Evolutionary conservation across 2,113 vertebrate species (phyloP).

Genomic region (Rhabdomys dilectus): DNA sequence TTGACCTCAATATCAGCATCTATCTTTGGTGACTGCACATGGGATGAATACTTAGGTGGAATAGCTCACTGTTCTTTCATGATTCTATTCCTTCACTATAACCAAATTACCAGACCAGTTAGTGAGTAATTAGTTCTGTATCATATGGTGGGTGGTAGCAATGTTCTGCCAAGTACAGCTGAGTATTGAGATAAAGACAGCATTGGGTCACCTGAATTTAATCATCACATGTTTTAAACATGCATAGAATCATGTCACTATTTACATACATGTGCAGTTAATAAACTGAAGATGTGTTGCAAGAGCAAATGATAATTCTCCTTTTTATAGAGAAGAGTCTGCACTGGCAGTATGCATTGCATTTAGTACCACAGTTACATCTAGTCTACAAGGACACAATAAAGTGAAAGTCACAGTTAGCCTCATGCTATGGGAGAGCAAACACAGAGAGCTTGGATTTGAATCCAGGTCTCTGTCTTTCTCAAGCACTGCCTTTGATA

Average conservation of each 20-base stretch:
- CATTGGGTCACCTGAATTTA: neutral
- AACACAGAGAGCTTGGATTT: neutral
- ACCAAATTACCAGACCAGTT: neutral
- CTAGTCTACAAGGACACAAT: neutral
- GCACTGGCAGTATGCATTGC: neutral
- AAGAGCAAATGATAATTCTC: neutral
- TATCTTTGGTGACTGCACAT: too few species aligned
- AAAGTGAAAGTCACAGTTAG: neutral
- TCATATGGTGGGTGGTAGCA: neutral
- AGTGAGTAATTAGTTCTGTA: neutral
- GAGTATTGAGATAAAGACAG: neutral
- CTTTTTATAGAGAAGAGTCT: neutral
- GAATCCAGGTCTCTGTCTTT: neutral
- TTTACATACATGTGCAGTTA: neutral
- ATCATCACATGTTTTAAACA: neutral
- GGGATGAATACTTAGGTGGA: too few species aligned
- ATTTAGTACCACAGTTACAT: neutral
- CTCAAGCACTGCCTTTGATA: neutral
- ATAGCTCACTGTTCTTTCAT: neutral
- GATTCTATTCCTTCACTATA: neutral
- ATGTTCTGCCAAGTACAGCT: neutral
- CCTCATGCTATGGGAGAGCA: neutral
- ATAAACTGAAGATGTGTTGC: neutral
- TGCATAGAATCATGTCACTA: neutral
- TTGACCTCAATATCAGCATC: too few species aligned